These are phyloP conservation scores for Helostoma temminkii DNA, from an alignment of 2,797 vertebrate species.

Conservation along the genomic window DNA sequence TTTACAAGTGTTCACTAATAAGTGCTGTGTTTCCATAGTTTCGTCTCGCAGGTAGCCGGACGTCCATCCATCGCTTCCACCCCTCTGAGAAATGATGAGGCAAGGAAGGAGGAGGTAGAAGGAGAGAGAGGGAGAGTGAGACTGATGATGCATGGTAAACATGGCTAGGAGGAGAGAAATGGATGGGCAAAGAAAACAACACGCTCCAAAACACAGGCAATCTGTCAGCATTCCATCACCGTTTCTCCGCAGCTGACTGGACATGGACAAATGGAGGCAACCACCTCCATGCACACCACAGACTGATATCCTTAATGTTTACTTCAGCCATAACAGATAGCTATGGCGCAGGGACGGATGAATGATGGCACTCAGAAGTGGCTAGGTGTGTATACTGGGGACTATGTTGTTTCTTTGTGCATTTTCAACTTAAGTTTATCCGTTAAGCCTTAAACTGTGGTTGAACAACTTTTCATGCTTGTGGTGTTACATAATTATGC, in stretches of 20 bases:
- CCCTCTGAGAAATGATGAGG: constrained; percentile 72
- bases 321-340: constrained; percentile 78
- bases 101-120: constrained; percentile 57
- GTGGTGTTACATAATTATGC: constrained; percentile 42
- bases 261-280: constrained; percentile 81
- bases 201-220: constrained; percentile 83
- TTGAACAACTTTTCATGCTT: constrained; percentile 13
- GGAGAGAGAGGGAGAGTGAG: constrained; percentile 50
- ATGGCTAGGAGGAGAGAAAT: constrained; percentile 78
- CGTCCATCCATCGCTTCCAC: constrained; percentile 53
- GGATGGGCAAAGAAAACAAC: constrained; percentile 82
- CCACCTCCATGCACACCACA: constrained; percentile 60
- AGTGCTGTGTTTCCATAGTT: constrained; percentile 61
- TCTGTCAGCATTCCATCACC: constrained; percentile 83
- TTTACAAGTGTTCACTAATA: constrained; percentile 42
- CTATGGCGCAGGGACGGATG: constrained; percentile 56
- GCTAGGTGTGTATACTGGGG: constrained; percentile 5
- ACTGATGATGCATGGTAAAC: constrained; percentile 81
- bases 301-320: constrained; percentile 83
- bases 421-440: constrained; percentile 11
- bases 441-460: not conserved
- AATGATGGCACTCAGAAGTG: constrained; percentile 62
- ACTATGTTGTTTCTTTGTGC: constrained; percentile 6
- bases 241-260: constrained; percentile 77
- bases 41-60: constrained; percentile 67